A percentile compares a stretch with the other conserved stretches of the same genome.
phyloP scores from a whole-genome alignment of 2,797 vertebrate genomes.

The Passerculus sandwichensis region DNA sequence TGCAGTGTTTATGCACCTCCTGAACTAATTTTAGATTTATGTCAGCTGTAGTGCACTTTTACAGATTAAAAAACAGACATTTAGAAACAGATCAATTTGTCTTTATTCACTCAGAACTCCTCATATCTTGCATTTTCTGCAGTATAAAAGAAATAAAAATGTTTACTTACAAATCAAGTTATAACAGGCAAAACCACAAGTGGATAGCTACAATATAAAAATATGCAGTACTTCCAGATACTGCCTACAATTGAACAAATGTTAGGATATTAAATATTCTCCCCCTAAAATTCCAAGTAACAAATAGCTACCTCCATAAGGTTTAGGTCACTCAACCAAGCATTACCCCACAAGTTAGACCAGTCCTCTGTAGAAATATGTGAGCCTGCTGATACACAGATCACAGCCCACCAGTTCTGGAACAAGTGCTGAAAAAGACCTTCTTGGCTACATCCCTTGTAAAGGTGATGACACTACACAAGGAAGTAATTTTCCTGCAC shows the following conservation, averaged over 20 bases:
- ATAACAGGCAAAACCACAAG: not conserved
- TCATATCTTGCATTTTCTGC: not conserved
- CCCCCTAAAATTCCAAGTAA: not conserved
- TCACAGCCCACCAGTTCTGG: not conserved
- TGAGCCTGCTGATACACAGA: not conserved
- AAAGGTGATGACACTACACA: not conserved
- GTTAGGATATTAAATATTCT: not conserved
- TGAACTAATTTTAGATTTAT: not conserved
- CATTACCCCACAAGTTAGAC: not conserved
- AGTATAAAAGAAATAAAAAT: slow-evolving; percentile 57
- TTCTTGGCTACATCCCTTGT: not conserved
- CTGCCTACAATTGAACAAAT: not conserved
- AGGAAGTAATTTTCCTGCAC: not conserved
- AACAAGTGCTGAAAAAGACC: not conserved
- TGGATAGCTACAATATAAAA: slow-evolving; percentile 17
- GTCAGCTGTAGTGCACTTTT: not conserved
- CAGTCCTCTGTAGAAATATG: not conserved
- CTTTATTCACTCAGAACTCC: slow-evolving; percentile 47
- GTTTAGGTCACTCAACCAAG: not conserved
- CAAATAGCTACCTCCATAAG: not conserved
- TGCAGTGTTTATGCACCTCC: not conserved
- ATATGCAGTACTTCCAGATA: not conserved
- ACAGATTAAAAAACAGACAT: not conserved
- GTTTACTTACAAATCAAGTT: slow-evolving; percentile 28
- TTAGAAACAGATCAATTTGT: not conserved